A percentile compares a stretch with the other conserved stretches of the same genome.
Conservation (phyloP, 2,797 vertebrate species). For the Myripristis jacobus region DNA sequence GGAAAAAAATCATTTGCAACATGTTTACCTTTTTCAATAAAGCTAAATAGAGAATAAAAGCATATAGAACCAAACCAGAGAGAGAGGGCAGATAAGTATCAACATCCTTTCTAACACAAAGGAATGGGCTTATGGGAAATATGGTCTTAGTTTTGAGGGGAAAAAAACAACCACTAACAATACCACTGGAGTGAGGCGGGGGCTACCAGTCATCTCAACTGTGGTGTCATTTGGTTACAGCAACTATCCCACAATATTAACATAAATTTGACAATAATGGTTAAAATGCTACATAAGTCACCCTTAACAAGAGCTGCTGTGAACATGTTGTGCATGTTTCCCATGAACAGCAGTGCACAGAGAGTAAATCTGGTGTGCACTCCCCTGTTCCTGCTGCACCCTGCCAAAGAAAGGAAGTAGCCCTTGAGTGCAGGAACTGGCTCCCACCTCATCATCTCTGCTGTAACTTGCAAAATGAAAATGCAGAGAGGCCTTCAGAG, state of each 20-base stretch:
- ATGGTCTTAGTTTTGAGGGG: too few relatives aligned
- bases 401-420: slow-evolving; percentile 35
- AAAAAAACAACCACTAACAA: too few relatives aligned
- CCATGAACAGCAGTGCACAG: slow-evolving; percentile 29
- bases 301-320: slow-evolving; percentile 13
- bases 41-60: too few relatives aligned
- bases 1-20: too few relatives aligned
- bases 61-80: too few relatives aligned
- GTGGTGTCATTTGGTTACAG: slow-evolving; percentile 27
- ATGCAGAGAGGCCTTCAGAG: slow-evolving; percentile 71
- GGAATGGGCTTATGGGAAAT: too few relatives aligned
- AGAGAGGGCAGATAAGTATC: too few relatives aligned
- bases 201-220: too few relatives aligned
- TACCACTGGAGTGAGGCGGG: too few relatives aligned
- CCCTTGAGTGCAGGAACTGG: slow-evolving; percentile 60
- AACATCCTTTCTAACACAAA: too few relatives aligned
- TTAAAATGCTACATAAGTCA: slow-evolving; percentile 33
- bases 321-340: slow-evolving; percentile 2
- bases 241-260: slow-evolving; percentile 32
- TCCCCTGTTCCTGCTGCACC: neutral
- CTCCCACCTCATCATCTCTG: slow-evolving; percentile 69
- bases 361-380: slow-evolving; percentile 19
- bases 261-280: slow-evolving; percentile 13
- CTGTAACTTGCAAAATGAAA: slow-evolving; percentile 66
- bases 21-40: too few relatives aligned